These are phyloP conservation scores for Austrolebias charrua DNA, from an alignment of 2,797 vertebrate genomes.

Conservation along the genomic window DNA sequence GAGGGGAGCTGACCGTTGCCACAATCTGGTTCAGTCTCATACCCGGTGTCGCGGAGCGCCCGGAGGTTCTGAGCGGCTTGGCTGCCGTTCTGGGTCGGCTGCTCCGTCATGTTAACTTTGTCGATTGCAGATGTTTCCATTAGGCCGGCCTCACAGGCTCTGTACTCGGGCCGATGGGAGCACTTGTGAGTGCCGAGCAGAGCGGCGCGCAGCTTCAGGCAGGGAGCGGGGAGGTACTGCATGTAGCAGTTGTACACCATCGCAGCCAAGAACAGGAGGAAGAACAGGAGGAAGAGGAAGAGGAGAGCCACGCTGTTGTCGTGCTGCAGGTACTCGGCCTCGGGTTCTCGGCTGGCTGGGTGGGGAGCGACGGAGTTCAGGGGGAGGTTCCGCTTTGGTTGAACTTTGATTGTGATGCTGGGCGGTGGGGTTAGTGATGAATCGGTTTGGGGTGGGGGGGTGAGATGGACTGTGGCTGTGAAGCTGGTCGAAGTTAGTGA, in stretches of 20 bases:
- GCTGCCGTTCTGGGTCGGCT: constrained; percentile 80
- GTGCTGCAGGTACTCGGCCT: constrained; percentile 85
- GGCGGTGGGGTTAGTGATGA: constrained; percentile 74
- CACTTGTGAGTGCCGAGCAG: constrained; percentile 87
- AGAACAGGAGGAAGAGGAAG: constrained; percentile 90
- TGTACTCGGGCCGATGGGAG: constrained; percentile 80
- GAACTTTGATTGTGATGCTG: constrained; percentile 61
- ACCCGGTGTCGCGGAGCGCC: constrained; percentile 89
- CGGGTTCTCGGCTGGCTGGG: constrained; percentile 77
- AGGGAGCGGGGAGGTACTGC: constrained; percentile 90
- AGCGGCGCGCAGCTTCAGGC: constrained; percentile 85
- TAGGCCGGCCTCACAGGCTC: constrained; percentile 87
- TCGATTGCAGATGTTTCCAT: constrained; percentile 83
- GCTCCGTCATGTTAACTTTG: constrained; percentile 78
- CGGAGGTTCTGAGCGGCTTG: constrained; percentile 79
- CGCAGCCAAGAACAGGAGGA: constrained; percentile 87
- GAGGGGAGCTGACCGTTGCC: constrained; percentile 84
- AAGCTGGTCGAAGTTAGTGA: constrained; percentile 71
- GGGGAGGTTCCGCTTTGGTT: constrained; percentile 71
- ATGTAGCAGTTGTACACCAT: constrained; percentile 95
- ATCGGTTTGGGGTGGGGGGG: constrained; percentile 71
- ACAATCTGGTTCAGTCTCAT: constrained; percentile 91
- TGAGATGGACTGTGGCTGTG: constrained; percentile 61
- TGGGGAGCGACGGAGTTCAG: constrained; percentile 72
- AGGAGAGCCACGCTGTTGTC: constrained; percentile 85